These are phyloP conservation scores for Hylyphantes graminicola DNA, from an alignment of 1,140 invertebrate species.

Conservation along the genomic window DNA sequence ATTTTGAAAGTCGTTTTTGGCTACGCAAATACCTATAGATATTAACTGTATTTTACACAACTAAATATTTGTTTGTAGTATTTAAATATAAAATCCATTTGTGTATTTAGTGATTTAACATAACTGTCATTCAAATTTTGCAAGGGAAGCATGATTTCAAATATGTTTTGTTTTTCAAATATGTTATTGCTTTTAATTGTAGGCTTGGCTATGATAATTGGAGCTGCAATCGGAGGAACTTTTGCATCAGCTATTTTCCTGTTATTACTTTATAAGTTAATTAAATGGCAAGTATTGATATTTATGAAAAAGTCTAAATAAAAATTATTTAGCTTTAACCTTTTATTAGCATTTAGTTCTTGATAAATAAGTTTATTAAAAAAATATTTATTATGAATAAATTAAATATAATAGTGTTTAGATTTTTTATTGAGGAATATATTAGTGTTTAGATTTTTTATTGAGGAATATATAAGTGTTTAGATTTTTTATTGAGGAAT, in stretches of 20 bases:
- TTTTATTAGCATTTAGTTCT: background rate
- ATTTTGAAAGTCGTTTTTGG: too few species aligned
- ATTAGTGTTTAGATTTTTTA: too few species aligned
- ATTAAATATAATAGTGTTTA: too few species aligned
- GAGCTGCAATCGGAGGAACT: slow-evolving; percentile 48
- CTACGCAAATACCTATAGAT: too few species aligned
- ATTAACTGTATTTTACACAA: too few species aligned
- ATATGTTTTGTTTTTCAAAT: background rate
- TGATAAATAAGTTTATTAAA: background rate
- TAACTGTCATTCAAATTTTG: background rate
- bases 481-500: too few species aligned
- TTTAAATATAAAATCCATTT: too few species aligned
- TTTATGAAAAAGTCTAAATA: background rate
- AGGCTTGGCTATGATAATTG: slow-evolving; percentile 47
- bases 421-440: too few species aligned
- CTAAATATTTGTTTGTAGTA: background rate
- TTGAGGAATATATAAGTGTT: too few species aligned
- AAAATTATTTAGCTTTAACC: background rate
- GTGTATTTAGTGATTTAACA: background rate
- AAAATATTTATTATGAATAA: background rate
- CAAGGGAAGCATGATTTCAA: background rate
- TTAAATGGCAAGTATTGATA: slow-evolving; percentile 34
- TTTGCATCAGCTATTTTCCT: slow-evolving; percentile 44
- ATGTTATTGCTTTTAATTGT: background rate
- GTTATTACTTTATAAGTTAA: slow-evolving; percentile 38